phyloP scores from a whole-genome alignment of 2,797 vertebrate species.

The Atherinosoma microstoma region DNA sequence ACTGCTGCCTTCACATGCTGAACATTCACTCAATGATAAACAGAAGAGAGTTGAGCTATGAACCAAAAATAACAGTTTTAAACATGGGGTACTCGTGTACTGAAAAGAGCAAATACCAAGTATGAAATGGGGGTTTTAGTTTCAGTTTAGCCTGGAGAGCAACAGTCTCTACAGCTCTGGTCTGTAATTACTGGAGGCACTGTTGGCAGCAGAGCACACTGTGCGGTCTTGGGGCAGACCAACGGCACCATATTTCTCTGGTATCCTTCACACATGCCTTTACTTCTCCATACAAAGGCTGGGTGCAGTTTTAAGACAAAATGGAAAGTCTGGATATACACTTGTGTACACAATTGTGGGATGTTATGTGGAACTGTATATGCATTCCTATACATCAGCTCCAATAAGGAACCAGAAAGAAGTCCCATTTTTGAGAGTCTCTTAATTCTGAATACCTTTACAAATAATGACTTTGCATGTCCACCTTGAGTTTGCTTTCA shows the following conservation, averaged over 20 bases:
- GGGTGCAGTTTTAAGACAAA: constrained; percentile 33
- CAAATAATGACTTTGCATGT: constrained; percentile 2
- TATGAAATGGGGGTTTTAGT: constrained; percentile 78
- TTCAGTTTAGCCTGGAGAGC: constrained; percentile 77
- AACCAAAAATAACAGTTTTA: constrained; percentile 80
- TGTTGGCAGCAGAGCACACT: constrained; percentile 68
- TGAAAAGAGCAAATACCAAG: constrained; percentile 76
- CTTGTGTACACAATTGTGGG: constrained; percentile 9
- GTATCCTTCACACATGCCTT: constrained; percentile 62
- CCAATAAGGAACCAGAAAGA: neutral
- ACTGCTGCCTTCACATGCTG: constrained; percentile 29
- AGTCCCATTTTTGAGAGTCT: neutral
- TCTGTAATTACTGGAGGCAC: constrained; percentile 82
- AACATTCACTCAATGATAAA: constrained; percentile 57
- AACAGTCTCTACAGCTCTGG: constrained; percentile 70
- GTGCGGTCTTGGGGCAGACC: constrained; percentile 76
- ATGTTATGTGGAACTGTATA: constrained; percentile 4
- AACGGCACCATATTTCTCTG: constrained; percentile 71
- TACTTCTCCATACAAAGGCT: constrained; percentile 43
- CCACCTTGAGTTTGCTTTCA: neutral
- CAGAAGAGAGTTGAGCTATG: constrained; percentile 57
- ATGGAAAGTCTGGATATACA: constrained; percentile 27
- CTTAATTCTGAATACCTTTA: neutral
- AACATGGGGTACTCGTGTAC: constrained; percentile 68
- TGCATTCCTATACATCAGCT: constrained; percentile 9